Conservation (phyloP, 2,797 vertebrate species). For the Orestias chungarensis region DNA sequence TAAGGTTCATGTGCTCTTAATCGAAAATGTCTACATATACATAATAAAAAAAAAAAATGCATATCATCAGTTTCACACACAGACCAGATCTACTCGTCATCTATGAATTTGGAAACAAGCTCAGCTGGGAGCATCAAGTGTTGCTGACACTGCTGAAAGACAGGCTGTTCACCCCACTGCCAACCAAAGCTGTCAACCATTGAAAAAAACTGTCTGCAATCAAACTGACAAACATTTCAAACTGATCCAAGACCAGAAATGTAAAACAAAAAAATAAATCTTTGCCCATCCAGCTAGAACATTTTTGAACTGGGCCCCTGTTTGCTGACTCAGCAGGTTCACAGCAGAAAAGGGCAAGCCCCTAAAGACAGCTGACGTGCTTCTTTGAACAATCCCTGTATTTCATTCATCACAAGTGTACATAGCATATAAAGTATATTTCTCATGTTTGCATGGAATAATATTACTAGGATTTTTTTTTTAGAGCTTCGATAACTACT, state of each 20-base stretch:
- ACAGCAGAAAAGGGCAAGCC: conserved; percentile 12
- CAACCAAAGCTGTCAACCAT: conserved; percentile 52
- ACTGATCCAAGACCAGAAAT: conserved; percentile 9
- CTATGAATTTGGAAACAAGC: conserved; percentile 30
- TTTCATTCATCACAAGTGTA: background rate
- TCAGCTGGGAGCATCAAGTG: conserved; percentile 44
- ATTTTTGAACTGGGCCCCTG: conserved; percentile 16
- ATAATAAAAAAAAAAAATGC: background rate
- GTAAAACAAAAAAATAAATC: background rate
- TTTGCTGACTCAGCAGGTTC: conserved; percentile 47
- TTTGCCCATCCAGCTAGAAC: conserved; percentile 16
- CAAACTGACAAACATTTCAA: conserved; percentile 36
- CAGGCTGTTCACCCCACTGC: conserved; percentile 54
- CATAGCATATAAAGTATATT: background rate
- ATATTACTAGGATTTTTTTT: background rate
- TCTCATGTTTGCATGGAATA: background rate
- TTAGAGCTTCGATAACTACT: background rate
- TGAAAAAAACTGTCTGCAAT: conserved; percentile 34
- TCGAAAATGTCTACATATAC: background rate
- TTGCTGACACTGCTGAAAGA: conserved; percentile 59
- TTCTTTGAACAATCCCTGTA: conserved; percentile 11
- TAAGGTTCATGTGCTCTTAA: background rate
- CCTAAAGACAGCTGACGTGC: conserved; percentile 28
- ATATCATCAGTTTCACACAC: background rate
- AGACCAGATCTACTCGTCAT: conserved; percentile 15